phyloP scores from a whole-genome alignment of 2,888 invertebrate genomes.

The Sinopyrophorus schimmeli region DNA sequence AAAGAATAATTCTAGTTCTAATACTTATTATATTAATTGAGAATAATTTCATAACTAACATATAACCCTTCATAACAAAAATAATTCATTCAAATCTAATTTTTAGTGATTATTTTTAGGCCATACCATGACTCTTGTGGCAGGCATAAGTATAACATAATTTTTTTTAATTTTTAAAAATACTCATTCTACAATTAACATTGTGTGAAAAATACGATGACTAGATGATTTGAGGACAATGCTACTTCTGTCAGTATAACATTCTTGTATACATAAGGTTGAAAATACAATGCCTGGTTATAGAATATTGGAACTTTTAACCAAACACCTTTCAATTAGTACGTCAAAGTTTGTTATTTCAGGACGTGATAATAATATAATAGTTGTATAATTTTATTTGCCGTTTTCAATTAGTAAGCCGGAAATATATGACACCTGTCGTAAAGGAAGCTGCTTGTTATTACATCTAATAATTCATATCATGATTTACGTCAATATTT shows the following conservation, averaged over 20 bases:
- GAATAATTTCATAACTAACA: no score
- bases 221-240: slow-evolving; percentile 44
- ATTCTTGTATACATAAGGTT: slow-evolving; percentile 38
- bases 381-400: slow-evolving; percentile 50
- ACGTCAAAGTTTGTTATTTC: slow-evolving; percentile 48
- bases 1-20: no score
- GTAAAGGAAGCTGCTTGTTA: slow-evolving; percentile 41
- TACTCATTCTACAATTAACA: slow-evolving; percentile 10
- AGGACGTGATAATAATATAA: slow-evolving; percentile 47
- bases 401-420: slow-evolving; percentile 46
- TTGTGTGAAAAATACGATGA: slow-evolving; percentile 37
- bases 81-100: no score
- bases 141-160: no score
- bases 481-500: slow-evolving; percentile 5
- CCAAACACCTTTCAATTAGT: slow-evolving; percentile 51
- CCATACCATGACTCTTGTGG: no score
- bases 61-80: no score
- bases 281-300: slow-evolving; percentile 38
- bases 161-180: no score
- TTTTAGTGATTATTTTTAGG: no score
- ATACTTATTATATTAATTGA: no score
- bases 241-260: slow-evolving; percentile 43
- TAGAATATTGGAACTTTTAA: slow-evolving; percentile 44
- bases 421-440: slow-evolving; percentile 52
- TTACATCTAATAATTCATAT: slow-evolving; percentile 32